These are phyloP conservation scores for Struthio camelus DNA, from an alignment of 2,113 vertebrate species.

Conservation along the genomic window DNA sequence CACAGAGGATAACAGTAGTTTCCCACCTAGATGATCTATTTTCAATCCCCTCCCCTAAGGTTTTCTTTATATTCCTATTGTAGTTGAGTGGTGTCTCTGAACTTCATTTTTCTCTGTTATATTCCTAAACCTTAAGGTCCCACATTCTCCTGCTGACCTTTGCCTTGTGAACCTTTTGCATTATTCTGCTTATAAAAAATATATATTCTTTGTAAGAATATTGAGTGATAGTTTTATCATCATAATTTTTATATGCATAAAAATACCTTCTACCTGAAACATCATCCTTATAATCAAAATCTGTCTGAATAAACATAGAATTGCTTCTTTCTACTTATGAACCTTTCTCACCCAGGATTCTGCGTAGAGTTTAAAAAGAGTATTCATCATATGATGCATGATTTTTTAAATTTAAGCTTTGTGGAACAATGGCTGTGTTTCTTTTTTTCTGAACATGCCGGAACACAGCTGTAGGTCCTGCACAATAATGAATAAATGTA, in stretches of 20 bases:
- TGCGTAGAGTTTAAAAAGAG: neutral
- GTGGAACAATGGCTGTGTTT: neutral
- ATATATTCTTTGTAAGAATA: neutral
- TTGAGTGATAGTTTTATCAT: neutral
- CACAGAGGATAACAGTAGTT: neutral
- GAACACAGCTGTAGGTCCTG: neutral
- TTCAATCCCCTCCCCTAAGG: neutral
- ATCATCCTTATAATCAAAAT: neutral
- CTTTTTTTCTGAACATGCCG: neutral
- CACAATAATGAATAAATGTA: neutral
- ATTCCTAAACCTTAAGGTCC: neutral
- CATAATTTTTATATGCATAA: neutral
- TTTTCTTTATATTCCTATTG: slow-evolving; percentile 1
- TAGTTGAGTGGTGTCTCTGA: neutral
- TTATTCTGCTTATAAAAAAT: neutral
- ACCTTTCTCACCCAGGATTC: neutral
- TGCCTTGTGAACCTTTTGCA: neutral
- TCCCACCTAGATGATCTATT: neutral
- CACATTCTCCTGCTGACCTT: neutral
- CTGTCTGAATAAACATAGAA: neutral
- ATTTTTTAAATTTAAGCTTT: neutral
- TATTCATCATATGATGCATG: neutral
- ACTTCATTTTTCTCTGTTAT: neutral
- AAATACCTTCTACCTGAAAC: neutral
- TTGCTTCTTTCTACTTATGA: neutral